These are phyloP conservation scores for Potorous gilbertii DNA, from an alignment of 2,797 vertebrate genomes.

Conservation along the genomic window DNA sequence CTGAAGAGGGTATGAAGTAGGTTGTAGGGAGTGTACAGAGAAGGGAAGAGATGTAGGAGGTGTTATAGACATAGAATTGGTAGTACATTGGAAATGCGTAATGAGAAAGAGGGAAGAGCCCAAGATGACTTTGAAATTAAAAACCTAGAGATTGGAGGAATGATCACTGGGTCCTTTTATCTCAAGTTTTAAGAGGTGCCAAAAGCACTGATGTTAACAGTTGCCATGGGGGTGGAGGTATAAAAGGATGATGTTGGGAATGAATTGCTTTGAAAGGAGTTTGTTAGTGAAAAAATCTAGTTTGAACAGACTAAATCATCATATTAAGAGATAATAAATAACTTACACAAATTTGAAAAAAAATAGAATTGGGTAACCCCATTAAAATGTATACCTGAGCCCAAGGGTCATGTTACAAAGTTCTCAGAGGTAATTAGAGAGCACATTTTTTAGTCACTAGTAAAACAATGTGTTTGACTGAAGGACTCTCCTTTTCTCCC, in stretches of 20 bases:
- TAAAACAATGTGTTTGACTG: slow-evolving; percentile 23
- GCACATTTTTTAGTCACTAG: slow-evolving; percentile 36
- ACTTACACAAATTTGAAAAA: slow-evolving; percentile 31
- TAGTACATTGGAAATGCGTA: not conserved
- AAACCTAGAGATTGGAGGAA: not conserved
- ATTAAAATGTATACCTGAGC: not conserved
- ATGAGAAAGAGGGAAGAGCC: not conserved
- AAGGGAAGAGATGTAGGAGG: not conserved
- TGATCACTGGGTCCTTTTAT: not conserved
- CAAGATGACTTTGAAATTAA: not conserved
- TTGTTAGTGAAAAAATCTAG: not conserved
- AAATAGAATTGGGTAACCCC: not conserved
- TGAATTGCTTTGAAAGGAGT: not conserved
- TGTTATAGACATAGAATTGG: not conserved
- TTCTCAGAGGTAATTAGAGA: slow-evolving; percentile 16
- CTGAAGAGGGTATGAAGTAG: not conserved
- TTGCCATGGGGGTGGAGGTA: slow-evolving; percentile 23
- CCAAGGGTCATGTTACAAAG: not conserved
- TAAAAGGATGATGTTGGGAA: slow-evolving; percentile 23
- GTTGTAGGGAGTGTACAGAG: not conserved
- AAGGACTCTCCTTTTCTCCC: slow-evolving; percentile 28
- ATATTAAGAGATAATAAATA: slow-evolving; percentile 24
- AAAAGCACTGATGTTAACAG: not conserved
- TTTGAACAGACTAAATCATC: slow-evolving; percentile 37
- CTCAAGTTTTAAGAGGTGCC: not conserved